Evolutionary conservation across 2,113 vertebrate species (phyloP).

Genomic region (Chaetodon trifascialis): DNA sequence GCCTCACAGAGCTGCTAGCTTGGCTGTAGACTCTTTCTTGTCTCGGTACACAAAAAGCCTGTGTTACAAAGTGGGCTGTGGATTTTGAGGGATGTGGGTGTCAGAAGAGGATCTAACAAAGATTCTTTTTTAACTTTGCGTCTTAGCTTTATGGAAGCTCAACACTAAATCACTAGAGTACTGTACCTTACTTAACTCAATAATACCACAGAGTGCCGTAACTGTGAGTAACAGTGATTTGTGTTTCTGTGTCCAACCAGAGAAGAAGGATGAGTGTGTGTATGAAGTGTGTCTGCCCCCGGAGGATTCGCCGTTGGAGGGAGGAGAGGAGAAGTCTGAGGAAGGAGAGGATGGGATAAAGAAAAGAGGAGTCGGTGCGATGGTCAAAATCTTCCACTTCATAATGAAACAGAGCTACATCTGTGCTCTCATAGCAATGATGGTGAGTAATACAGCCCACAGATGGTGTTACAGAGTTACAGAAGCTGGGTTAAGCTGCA

Average conservation of each 20-base stretch:
- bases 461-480: background rate
- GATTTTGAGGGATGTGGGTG: too few species aligned
- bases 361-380: conserved; percentile 85
- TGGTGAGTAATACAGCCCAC: conserved; percentile 86
- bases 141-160: too few species aligned
- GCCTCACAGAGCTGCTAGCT: too few species aligned
- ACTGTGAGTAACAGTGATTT: conserved; percentile 6
- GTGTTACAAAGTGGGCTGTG: background rate
- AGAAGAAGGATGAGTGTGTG: conserved; percentile 76
- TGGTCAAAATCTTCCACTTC: conserved; percentile 94
- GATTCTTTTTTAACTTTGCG: background rate
- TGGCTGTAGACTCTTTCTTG: too few species aligned
- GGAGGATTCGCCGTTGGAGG: conserved; percentile 81
- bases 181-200: background rate
- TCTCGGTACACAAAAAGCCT: background rate
- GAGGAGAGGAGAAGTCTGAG: conserved; percentile 82
- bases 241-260: conserved; percentile 62
- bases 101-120: background rate
- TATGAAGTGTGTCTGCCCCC: conserved; percentile 84
- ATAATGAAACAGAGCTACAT: conserved; percentile 99
- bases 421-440: conserved; percentile 98
- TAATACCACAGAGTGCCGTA: background rate
- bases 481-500: background rate
- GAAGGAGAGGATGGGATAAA: conserved; percentile 83
- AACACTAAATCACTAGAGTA: background rate